Base-by-base conservation (phyloP, 1,140 invertebrate species). In the Heliconius nattereri region DNA sequence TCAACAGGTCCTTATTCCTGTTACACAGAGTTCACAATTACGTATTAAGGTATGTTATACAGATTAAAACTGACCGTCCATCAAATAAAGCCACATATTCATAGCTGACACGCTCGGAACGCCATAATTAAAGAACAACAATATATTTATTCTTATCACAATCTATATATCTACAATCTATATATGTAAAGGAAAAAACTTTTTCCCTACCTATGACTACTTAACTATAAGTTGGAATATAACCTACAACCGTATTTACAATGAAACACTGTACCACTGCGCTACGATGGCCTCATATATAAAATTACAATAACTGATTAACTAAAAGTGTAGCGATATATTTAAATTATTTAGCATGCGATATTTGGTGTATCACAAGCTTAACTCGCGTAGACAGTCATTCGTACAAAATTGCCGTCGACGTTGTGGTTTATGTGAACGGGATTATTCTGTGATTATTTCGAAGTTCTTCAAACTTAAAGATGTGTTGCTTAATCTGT, bases 361-460 rank as follows among this genome's bases (percentile, higher is more conserved):
- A 20, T 20, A 29, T 60, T 23, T 72, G 1, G 19, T 40, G 37
- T 23, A 13, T 1, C 54, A 74, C 35, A 74, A 32, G 40, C 11
- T 40, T 60, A 52, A 54, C n/a, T 87, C 80, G 86, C 87, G 85
- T 89, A 87, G 84, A 81, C 81, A 87, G 89, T 87, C 86, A 89
- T 88, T 87, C 84, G 86, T 85, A 89, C 84, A 80, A 90, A 91
- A 90, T 92, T 90, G 83, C 86, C 79, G 87, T 86, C 79, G 85
- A 88, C 88, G 85, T 85, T 91, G 91, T 82, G 90, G 89, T 92
- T 90, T 84, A 80, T 73, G 81, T 73, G 71, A 73, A n/a, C 71
- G 76, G 83, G 75, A 80, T 80, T 86, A 90, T 91, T 91, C 86
- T 89, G 84, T 57, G 85, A 78, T 82, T 81, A 71, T 66, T 49